Evolutionary conservation across 1,140 invertebrate species (phyloP).

Genomic region (Marisa cornuarietis): DNA sequence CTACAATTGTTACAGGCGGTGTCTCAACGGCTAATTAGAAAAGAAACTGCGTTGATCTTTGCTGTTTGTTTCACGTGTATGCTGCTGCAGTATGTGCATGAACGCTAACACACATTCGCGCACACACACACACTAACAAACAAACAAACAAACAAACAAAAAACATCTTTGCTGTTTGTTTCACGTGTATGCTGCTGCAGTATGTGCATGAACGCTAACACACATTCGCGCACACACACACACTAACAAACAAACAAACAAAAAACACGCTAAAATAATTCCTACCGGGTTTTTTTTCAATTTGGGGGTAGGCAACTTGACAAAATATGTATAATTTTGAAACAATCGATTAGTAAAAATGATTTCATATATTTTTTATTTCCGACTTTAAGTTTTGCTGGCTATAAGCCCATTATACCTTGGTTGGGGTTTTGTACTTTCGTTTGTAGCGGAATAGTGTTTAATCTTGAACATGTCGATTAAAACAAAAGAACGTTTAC

Average conservation of each 20-base stretch:
- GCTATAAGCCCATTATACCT: neutral
- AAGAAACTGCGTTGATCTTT: no score
- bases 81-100: neutral
- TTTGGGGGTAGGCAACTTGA: neutral
- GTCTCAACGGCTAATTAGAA: neutral
- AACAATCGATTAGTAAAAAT: neutral
- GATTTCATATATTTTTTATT: no score
- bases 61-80: neutral
- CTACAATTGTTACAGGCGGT: neutral
- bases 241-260: conserved; percentile 4
- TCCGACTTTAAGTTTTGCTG: no score
- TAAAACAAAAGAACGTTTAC: no score
- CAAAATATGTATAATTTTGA: neutral
- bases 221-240: neutral
- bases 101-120: neutral
- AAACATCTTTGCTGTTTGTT: neutral
- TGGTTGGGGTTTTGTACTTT: no score
- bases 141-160: no score
- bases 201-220: no score
- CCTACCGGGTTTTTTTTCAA: neutral
- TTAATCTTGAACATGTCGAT: no score
- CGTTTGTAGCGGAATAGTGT: no score
- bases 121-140: conserved; percentile 1
- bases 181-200: neutral
- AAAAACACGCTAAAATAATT: neutral